These are phyloP conservation scores for Miltochrista miniata DNA, from an alignment of 2,888 invertebrate species.

Conservation along the genomic window DNA sequence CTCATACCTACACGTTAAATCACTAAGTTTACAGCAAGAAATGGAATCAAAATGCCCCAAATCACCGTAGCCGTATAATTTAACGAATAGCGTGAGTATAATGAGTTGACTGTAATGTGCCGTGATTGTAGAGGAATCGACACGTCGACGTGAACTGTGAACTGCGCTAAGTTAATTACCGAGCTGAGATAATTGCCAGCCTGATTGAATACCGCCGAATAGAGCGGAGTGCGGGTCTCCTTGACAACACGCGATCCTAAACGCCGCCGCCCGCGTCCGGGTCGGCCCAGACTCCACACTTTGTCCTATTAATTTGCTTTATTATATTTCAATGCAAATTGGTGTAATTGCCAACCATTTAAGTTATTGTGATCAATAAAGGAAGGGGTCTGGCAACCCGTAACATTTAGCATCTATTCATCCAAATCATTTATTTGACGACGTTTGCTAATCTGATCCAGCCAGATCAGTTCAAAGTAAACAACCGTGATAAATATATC, in stretches of 20 bases:
- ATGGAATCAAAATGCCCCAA: constrained; percentile 3
- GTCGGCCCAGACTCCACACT: neutral
- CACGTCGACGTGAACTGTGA: constrained; percentile 16
- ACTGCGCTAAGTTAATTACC: constrained; percentile 31
- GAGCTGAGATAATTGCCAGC: constrained; percentile 22
- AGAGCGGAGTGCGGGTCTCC: constrained; percentile 23
- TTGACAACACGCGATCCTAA: neutral
- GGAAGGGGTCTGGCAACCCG: no score
- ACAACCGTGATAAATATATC: no score
- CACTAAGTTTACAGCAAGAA: neutral
- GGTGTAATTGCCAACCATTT: no score
- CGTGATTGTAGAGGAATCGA: constrained; percentile 29
- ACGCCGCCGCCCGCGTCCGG: no score
- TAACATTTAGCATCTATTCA: no score
- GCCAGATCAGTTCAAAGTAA: no score
- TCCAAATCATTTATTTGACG: no score
- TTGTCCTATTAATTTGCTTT: neutral
- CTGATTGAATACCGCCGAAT: constrained; percentile 19
- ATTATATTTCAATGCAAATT: no score
- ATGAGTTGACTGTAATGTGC: constrained; percentile 24
- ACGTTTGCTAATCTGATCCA: no score
- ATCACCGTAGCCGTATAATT: constrained; percentile 15
- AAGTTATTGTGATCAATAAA: no score
- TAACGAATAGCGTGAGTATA: constrained; percentile 27
- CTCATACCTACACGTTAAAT: no score